A percentile compares a stretch with the other conserved stretches of the same genome.
Evolutionary conservation across 2,888 invertebrate genomes (phyloP).

Genomic region (Lydus trimaculatus): DNA sequence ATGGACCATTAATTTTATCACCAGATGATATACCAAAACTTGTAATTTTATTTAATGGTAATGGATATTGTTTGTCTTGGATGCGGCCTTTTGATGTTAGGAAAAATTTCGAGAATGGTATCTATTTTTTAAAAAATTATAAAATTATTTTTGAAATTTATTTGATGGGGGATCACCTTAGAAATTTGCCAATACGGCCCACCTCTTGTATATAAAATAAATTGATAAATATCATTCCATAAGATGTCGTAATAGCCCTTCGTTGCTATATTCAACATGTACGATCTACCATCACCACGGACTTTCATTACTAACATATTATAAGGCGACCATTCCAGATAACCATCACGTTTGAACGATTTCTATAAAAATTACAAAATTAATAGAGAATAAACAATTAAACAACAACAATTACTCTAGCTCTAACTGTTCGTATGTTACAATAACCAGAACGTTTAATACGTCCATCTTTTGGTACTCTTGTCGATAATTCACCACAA

Average conservation of each 20-base stretch:
- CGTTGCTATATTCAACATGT: conserved; percentile 80
- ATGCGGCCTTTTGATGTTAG: conserved; percentile 82
- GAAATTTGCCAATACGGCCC: conserved; percentile 98
- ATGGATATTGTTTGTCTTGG: conserved; percentile 79
- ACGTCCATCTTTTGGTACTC: conserved; percentile 81
- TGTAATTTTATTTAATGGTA: conserved; percentile 69
- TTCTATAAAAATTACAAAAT: conserved; percentile 63
- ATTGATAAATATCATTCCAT: conserved; percentile 91
- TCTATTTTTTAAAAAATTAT: conserved; percentile 65
- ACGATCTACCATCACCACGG: conserved; percentile 94
- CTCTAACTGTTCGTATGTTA: conserved; percentile 73
- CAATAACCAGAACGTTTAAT: conserved; percentile 83
- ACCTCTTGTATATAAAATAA: conserved; percentile 90
- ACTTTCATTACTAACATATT: conserved; percentile 80
- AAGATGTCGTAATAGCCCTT: conserved; percentile 81
- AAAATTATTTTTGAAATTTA: not conserved
- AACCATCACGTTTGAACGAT: conserved; percentile 78
- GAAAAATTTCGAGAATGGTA: conserved; percentile 94
- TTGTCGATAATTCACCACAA: conserved; percentile 73
- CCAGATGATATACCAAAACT: conserved; percentile 84
- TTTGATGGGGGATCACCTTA: conserved; percentile 65
- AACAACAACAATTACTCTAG: conserved; percentile 65
- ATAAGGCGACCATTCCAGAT: conserved; percentile 79
- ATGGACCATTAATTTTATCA: conserved; percentile 83
- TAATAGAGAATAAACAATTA: conserved; percentile 10